Percentiles rank a stretch among this genome's conserved stretches.
Evolutionary conservation across 2,797 vertebrate species (phyloP).

Genomic region (Catharus ustulatus): DNA sequence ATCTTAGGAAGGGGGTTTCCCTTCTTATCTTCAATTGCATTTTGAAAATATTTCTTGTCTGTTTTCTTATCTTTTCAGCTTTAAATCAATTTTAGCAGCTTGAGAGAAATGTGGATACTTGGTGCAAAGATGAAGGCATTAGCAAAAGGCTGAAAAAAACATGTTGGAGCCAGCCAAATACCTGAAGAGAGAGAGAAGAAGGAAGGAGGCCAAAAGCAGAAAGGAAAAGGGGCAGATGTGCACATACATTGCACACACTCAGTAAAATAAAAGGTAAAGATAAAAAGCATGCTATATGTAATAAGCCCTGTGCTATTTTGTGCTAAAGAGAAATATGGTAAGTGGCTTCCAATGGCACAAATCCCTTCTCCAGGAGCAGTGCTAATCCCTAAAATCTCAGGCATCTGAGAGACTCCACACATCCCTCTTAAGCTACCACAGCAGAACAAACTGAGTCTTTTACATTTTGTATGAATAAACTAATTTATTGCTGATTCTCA

Average conservation of each 20-base stretch:
- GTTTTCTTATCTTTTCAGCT: slow-evolving; percentile 4
- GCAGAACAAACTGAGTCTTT: background rate
- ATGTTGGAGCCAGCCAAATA: background rate
- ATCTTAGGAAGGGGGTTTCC: background rate
- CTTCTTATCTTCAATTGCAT: background rate
- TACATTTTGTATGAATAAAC: background rate
- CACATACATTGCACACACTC: background rate
- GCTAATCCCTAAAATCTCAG: background rate
- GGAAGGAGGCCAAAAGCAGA: background rate
- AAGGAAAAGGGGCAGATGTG: background rate
- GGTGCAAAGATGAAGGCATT: background rate
- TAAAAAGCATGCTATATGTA: background rate
- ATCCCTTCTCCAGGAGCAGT: background rate
- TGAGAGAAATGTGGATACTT: background rate
- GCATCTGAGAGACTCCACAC: background rate
- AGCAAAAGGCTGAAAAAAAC: background rate
- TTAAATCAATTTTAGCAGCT: slow-evolving; percentile 10
- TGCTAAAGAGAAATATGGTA: background rate
- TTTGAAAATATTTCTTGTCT: slow-evolving; percentile 9
- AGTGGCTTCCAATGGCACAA: background rate
- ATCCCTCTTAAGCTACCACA: background rate
- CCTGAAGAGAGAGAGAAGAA: background rate
- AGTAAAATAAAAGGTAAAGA: background rate
- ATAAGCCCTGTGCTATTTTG: background rate
- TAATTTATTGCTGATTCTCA: slow-evolving; percentile 18